Conservation (phyloP, 2,888 invertebrate genomes). For the Acanthococcus lagerstroemiae region DNA sequence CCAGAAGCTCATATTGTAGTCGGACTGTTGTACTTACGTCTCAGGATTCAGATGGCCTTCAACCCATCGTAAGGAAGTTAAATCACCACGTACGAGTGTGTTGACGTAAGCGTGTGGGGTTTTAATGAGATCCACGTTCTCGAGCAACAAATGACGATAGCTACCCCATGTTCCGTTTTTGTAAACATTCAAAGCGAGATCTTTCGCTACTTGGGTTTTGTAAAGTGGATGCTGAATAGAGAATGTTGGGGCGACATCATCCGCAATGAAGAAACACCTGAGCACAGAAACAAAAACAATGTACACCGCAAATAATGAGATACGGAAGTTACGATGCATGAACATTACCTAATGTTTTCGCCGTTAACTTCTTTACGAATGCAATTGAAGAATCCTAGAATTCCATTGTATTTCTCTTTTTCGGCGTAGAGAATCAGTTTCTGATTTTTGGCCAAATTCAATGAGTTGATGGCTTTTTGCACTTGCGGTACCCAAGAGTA, state of each 20-base stretch:
- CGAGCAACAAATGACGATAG: slow-evolving; percentile 67
- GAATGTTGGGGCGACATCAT: slow-evolving; percentile 54
- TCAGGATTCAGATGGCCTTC: slow-evolving; percentile 48
- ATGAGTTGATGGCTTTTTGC: slow-evolving; percentile 40
- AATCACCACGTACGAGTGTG: slow-evolving; percentile 67
- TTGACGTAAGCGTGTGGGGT: slow-evolving; percentile 66
- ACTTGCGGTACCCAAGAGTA: slow-evolving; percentile 49
- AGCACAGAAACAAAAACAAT: slow-evolving; percentile 8
- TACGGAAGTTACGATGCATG: neutral
- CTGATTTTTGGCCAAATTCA: slow-evolving; percentile 44
- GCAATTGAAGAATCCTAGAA: slow-evolving; percentile 82
- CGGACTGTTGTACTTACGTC: neutral
- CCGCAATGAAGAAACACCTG: slow-evolving; percentile 52
- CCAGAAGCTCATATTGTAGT: too few relatives aligned
- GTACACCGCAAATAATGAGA: neutral
- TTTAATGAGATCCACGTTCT: slow-evolving; percentile 44
- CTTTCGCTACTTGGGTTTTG: slow-evolving; percentile 54
- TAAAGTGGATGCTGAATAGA: slow-evolving; percentile 55
- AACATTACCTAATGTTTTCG: slow-evolving; percentile 43
- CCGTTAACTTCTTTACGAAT: slow-evolving; percentile 70
- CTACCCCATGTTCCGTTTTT: slow-evolving; percentile 63
- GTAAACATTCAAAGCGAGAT: slow-evolving; percentile 69
- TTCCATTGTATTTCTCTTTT: slow-evolving; percentile 60
- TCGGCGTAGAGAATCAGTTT: slow-evolving; percentile 57
- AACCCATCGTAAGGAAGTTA: slow-evolving; percentile 75